A percentile compares a stretch with the other conserved stretches of the same genome.
Conservation (phyloP, 2,113 vertebrate genomes). For the Girardinichthys multiradiatus region DNA sequence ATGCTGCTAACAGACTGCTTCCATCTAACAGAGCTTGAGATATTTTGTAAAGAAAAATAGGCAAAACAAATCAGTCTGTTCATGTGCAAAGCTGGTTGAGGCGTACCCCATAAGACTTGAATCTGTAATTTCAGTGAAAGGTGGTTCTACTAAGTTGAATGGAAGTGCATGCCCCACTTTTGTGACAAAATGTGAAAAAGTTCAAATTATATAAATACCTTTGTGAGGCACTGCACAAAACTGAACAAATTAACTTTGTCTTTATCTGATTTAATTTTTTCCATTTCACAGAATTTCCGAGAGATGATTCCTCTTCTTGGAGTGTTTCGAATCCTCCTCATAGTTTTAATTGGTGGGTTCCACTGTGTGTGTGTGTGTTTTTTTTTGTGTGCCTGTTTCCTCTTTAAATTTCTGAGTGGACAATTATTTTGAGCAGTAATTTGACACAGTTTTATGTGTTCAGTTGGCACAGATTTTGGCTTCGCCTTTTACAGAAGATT, state of each 20-base stretch:
- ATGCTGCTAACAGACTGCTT: too few species aligned
- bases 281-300: conserved; percentile 84
- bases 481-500: conserved; percentile 92
- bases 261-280: background rate
- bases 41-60: too few species aligned
- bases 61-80: too few species aligned
- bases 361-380: background rate
- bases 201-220: background rate
- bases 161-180: background rate
- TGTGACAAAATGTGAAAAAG: background rate
- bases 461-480: conserved; percentile 86
- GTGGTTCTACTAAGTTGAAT: background rate
- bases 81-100: too few species aligned
- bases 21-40: too few species aligned
- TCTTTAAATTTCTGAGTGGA: background rate
- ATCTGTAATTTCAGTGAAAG: background rate
- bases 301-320: conserved; percentile 90
- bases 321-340: conserved; percentile 82
- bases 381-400: background rate
- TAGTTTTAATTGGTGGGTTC: conserved; percentile 83
- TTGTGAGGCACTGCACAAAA: background rate
- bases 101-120: too few species aligned
- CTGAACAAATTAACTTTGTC: background rate
- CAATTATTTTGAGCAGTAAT: background rate
- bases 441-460: conserved; percentile 40